Evolutionary conservation across 2,888 invertebrate species (phyloP), one percentile per base, ranked within the genome.

Genomic region (Heliconius hortense): DNA sequence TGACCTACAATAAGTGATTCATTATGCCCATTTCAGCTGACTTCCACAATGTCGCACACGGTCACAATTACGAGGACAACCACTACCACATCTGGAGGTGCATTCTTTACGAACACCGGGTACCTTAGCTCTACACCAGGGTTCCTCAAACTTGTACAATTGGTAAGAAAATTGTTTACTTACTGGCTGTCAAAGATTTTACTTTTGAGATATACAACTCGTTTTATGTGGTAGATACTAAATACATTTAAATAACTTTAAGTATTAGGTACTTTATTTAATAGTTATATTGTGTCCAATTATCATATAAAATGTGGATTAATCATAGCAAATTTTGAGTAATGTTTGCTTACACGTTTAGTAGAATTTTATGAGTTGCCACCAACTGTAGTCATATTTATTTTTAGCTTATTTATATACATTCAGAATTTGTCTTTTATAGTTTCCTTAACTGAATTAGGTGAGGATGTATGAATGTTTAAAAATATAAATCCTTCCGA

Each of bases 21-120:
- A 26, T 35, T 35, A 71, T 60, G 31, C 4, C 39, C 39, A 39
- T 60, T 71, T 71, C 26, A 69, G 69, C n/a, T 56, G 56, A n/a
- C 10, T 72, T 28, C 77, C 81, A 95, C 90, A 83, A 98, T 98
- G 98, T 98, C 98, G 80, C 98, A 98, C 91, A 95, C 97, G 56
- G 97, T 98, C 82, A 98, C 98, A 68, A 97, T 98, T 77, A 98
- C 97, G 43, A 95, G 97, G 84, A 97, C 97, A 48, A 97, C 97
- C 72, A 97, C 97, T 77, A 96, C 96, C 15, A 95, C 96, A 35
- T 95, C 96, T 43, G 96, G 97, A 28, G 96, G 97, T 15, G 95
- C 96, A 13, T 94, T 98, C 80, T 95, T 97, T 82, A 91, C 98
- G 79, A 98, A 98, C 89, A 96, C 96, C 10, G 97, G 97, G 70